Base-by-base conservation (phyloP, 1,140 invertebrate genomes). In the Philaenus spumarius region DNA sequence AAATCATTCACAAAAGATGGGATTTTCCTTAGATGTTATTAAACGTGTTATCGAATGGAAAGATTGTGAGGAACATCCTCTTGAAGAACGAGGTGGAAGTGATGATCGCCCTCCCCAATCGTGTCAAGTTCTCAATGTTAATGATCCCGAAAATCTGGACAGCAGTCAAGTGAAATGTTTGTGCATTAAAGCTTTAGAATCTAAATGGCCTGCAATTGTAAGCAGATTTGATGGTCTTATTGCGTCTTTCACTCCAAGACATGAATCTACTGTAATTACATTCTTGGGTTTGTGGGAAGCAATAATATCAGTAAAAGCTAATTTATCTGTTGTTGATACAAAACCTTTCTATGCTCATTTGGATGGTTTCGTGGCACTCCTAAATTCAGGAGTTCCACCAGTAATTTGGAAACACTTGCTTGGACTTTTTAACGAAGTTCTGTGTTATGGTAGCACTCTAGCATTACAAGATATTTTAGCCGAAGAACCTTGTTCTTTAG, bases 271-370 rank as follows among this genome's bases (percentile, higher is more conserved):
- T 2, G 72, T 91, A 45, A 77, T 92, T 35, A 89, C 88, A 20
- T 93, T 93, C 69, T 77, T 93, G 42, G 82, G 86, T 53, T 73
- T 93, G 9, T 93, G 90, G 90, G 88, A 92, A 68, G 87, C 87
- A 59, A 89, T 90, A n/a, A 93, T 94, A 68, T 92, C 89, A 43
- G 89, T 93, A 0, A 91, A 90, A 73, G 88, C 90, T 12, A 93
- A 93, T 76, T 76, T 94, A 20, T 92, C 89, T 19, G 84, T 93
- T 11, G 85, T 90, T 56, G 89, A 93, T 68, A 93, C 89, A 2
- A 89, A 92, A 67, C 85, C 89, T 3, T 94, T 92, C 70, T 93
- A 93, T 72, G 84, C 86, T 17, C 83, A 92, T 66, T 73, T 93
- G 57, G 87, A 91, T 63, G 81, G 82, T 63, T 86, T 93, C 72